phyloP scores from a whole-genome alignment of 2,797 vertebrate genomes.

The Erithacus rubecula region DNA sequence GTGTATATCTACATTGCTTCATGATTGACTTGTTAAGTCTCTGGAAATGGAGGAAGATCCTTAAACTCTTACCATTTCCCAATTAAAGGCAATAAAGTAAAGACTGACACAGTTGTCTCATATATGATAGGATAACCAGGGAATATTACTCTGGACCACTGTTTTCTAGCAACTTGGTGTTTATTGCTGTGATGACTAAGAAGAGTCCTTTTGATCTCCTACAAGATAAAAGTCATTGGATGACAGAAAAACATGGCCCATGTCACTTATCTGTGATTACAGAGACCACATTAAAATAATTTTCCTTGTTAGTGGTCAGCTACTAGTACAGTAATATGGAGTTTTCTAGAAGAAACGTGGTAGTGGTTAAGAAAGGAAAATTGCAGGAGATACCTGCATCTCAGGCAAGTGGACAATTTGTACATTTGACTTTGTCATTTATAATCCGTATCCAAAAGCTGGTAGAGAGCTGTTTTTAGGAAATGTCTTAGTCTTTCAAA shows the following conservation, averaged over 20 bases:
- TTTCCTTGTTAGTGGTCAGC: not conserved
- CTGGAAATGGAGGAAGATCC: not conserved
- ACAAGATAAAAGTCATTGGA: not conserved
- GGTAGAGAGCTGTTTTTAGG: not conserved
- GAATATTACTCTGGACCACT: not conserved
- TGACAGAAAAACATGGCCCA: not conserved
- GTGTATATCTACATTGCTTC: not conserved
- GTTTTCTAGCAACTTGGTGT: not conserved
- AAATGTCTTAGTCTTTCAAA: not conserved
- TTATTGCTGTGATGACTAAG: not conserved
- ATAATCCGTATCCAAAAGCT: not conserved
- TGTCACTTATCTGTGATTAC: not conserved
- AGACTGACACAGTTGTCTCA: not conserved
- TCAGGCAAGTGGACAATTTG: not conserved
- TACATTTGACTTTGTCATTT: rapidly evolving
- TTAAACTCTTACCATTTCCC: not conserved
- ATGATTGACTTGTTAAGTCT: not conserved
- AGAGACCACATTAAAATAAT: not conserved
- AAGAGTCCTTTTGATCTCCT: not conserved
- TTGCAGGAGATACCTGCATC: not conserved
- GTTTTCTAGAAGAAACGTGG: not conserved
- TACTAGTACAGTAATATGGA: not conserved
- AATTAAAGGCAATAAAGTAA: not conserved
- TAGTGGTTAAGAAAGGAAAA: not conserved
- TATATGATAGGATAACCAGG: not conserved